These are phyloP conservation scores for Amia ocellicauda DNA, from an alignment of 2,113 vertebrate genomes.

Conservation along the genomic window DNA sequence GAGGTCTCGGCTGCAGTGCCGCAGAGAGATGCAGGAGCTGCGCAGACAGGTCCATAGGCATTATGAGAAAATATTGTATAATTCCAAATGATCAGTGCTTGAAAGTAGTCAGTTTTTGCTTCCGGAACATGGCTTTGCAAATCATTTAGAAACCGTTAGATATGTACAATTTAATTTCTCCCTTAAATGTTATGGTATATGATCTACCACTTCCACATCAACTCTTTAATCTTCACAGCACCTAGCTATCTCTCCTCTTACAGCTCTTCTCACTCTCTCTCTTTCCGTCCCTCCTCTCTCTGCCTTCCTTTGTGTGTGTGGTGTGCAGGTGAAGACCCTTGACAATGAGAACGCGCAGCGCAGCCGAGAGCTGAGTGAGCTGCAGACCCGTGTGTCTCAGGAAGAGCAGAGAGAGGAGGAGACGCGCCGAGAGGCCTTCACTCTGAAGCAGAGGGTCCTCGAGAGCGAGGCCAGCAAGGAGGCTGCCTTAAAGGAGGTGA, in stretches of 20 bases:
- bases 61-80: neutral
- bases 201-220: no score
- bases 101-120: no score
- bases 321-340: constrained; percentile 65
- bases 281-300: neutral
- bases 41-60: constrained; percentile 63
- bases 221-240: no score
- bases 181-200: no score
- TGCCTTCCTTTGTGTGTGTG: no score
- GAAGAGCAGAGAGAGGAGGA: constrained; percentile 62
- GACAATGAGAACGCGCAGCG: constrained; percentile 58
- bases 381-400: constrained; percentile 57
- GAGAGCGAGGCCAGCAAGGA: constrained; percentile 61
- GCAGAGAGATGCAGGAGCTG: constrained; percentile 66
- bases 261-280: neutral
- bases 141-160: no score
- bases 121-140: no score
- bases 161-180: neutral
- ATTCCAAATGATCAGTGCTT: no score
- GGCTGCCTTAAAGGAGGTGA: constrained; percentile 67
- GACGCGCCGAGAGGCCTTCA: constrained; percentile 47
- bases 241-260: neutral
- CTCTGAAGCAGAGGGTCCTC: constrained; percentile 53
- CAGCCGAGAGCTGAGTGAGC: constrained; percentile 53
- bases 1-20: constrained; percentile 49